Evolutionary conservation across 2,888 invertebrate genomes (phyloP).

Genomic region (Aphidius colemani): DNA sequence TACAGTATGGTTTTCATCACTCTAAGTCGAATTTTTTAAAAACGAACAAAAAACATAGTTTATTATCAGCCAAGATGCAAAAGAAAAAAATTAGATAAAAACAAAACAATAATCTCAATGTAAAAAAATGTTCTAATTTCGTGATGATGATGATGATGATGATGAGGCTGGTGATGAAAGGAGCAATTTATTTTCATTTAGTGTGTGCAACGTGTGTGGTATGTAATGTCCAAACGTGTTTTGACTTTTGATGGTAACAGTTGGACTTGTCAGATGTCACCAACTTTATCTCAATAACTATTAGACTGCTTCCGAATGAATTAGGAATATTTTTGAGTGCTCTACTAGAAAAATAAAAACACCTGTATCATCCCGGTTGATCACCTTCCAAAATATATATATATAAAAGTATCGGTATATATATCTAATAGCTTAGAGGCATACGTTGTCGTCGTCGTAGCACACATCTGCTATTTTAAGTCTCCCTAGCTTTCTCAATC

Average conservation of each 20-base stretch:
- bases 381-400: conserved; percentile 3
- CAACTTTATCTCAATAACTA: too few species aligned
- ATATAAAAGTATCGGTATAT: background rate
- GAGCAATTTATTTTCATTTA: too few species aligned
- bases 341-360: background rate
- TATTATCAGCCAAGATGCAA: background rate
- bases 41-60: background rate
- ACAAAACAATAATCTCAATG: too few species aligned
- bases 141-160: too few species aligned
- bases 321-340: too few species aligned
- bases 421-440: conserved; percentile 10
- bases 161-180: too few species aligned
- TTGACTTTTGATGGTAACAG: too few species aligned
- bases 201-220: background rate
- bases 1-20: background rate
- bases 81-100: background rate
- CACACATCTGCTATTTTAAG: conserved; percentile 24
- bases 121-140: too few species aligned
- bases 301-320: too few species aligned
- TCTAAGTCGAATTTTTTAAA: too few species aligned
- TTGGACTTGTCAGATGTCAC: too few species aligned
- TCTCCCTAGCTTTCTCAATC: conserved; percentile 25
- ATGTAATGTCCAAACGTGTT: too few species aligned
- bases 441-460: background rate
- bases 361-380: conserved; percentile 5